Base-by-base conservation (phyloP, 1,140 invertebrate genomes). In the Mizuhopecten yessoensis region DNA sequence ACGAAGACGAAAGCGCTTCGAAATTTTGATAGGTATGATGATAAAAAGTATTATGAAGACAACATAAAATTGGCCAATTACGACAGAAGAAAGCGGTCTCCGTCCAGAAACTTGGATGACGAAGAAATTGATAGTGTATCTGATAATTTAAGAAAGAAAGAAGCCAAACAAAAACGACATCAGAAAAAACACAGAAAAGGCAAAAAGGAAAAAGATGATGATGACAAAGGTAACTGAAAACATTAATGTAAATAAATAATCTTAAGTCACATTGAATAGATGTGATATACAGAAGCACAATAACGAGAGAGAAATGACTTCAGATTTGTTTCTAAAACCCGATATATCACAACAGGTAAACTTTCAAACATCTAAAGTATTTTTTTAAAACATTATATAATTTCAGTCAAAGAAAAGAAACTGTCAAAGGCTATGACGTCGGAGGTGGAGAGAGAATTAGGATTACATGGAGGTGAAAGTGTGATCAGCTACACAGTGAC, bases 121-220 rank as follows among this genome's bases (percentile, higher is more conserved):
- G 57, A 75, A 75, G 57, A 29, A 9, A 5, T 75, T 75, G n/a
- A 75, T 5, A 23, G 57, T 29, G 57, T 75, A 5, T 75, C 57
- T 29, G 57, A 75, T 29, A 75, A 75, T 9, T 5, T 75, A 7
- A 75, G n/a, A 75, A 75, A 75, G 57, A n/a, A 75, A 23, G 1
- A 20, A 5, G 20, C 15, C 3, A 10, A 20, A 7, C 23, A 75
- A n/a, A n/a, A 29, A 5, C 57, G 57, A 75, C 57, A 11, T 29
- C 57, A n/a, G 23, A 75, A 75, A 75, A 75, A 75, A 29, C 57
- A 75, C 57, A n/a, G 57, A 75, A n/a, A n/a, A n/a, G 11, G 57
- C n/a, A 75, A 29, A 75, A 75, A 75, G n/a, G 29, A 13, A 29
- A 75, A 75, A 75, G 9, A 29, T 3, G 11, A n/a, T 5, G 17